Base-by-base conservation (phyloP, 2,797 vertebrate genomes). In the Alcedo quadribrachys region DNA sequence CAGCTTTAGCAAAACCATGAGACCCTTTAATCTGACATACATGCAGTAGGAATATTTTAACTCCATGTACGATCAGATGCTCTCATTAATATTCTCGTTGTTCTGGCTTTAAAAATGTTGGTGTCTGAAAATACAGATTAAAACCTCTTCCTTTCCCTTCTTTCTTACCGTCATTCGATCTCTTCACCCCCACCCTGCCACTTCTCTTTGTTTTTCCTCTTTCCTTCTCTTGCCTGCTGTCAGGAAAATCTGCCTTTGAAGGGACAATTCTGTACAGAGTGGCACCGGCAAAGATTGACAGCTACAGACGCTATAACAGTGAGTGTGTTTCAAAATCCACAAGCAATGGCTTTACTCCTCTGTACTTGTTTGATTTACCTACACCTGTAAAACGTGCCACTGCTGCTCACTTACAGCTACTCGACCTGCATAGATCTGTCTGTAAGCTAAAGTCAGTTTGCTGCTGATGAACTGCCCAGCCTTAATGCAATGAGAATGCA, bases 261-360 rank as follows among this genome's bases (percentile, higher is more conserved):
- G 98, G 97, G 96, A 97, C 97, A 98, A 91, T 98, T 97, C 97
- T 98, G 94, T 98, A 98, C 96, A 97, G 97, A 97, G 97, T 97
- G 90, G 95, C 86, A 95, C 97, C 97, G 28, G 95, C 97, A 97
- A 98, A 98, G 97, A 98, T 95, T 97, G 98, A 97, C 96, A 97
- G 97, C 98, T 97, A 98, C 98, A 98, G 97, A 97, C 97, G 97
- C 97, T 98, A 98, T 96, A 98, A 98, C 98, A 98, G 98, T 98
- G 98, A 98, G 98, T 98, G 97, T 97, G 96, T 90, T 97, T 92
- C 95, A 94, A 88, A 94, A 58, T 88, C 95, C 96, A 92, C 95
- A 91, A 92, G 92, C 95, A 96, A 94, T 81, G 91, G 94, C 96
- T 96, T 93, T 95, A 94, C 87, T 93, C 90, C 90, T 95, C 96